These are phyloP conservation scores for Strigamia transsilvanica DNA, from an alignment of 2,888 invertebrate genomes.

Conservation along the genomic window DNA sequence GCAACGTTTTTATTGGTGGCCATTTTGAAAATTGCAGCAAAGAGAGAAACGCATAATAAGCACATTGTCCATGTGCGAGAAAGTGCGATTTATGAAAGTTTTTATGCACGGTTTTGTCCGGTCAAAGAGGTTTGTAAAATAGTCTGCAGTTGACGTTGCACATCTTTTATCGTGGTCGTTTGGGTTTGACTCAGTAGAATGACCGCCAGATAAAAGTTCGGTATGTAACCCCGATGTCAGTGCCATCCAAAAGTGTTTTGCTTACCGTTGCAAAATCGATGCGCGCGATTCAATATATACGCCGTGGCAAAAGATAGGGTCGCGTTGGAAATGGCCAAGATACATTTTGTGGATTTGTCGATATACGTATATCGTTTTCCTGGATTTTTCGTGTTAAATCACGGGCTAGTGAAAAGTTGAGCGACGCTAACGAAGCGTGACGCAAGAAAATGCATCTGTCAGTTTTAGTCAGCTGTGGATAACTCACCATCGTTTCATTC, in stretches of 20 bases:
- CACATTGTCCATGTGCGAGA: not conserved
- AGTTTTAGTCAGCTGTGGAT: conserved; percentile 45
- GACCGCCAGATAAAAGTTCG: conserved; percentile 36
- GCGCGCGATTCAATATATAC: conserved; percentile 18
- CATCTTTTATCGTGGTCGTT: conserved; percentile 49
- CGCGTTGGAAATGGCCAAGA: conserved; percentile 7
- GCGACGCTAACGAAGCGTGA: conserved; percentile 34
- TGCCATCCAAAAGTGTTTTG: conserved; percentile 48
- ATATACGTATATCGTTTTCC: not conserved
- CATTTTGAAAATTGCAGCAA: not conserved
- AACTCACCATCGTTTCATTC: conserved; percentile 45
- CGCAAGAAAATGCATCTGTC: conserved; percentile 43
- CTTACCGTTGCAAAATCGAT: conserved; percentile 49
- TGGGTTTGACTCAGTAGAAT: conserved; percentile 38
- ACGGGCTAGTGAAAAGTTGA: not conserved
- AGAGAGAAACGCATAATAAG: not conserved
- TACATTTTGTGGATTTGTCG: not conserved
- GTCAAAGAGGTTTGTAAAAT: conserved; percentile 34
- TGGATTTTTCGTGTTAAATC: not conserved
- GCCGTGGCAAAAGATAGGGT: not conserved
- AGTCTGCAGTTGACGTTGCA: conserved; percentile 45
- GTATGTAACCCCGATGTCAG: conserved; percentile 40
- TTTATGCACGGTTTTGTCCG: conserved; percentile 13
- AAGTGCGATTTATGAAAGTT: conserved; percentile 24
- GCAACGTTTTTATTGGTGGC: not conserved